Evolutionary conservation across 35 echinoderm and acorn worm species (phyloP).

Genomic region (Chiridota heheva): DNA sequence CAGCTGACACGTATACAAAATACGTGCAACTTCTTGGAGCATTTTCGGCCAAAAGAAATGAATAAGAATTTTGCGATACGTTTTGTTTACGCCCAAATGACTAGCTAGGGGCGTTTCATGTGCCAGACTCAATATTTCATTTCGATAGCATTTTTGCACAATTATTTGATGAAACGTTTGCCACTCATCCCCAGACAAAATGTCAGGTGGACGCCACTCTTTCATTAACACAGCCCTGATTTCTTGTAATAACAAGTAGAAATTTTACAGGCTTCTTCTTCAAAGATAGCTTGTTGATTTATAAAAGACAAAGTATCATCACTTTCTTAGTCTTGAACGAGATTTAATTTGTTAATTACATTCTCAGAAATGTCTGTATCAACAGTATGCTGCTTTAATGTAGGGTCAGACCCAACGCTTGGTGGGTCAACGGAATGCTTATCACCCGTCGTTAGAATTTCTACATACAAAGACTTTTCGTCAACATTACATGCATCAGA

Average conservation of each 20-base stretch:
- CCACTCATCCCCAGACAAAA: conserved; percentile 39
- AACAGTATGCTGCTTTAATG: too few species aligned
- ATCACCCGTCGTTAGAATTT: too few species aligned
- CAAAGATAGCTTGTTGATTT: neutral
- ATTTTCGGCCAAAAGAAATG: conserved; percentile 66
- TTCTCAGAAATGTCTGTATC: neutral
- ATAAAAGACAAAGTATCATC: conserved; percentile 30
- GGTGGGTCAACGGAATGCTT: too few species aligned
- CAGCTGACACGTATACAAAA: conserved; percentile 62
- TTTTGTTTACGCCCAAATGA: conserved; percentile 60
- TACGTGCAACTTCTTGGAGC: conserved; percentile 28
- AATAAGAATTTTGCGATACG: conserved; percentile 32
- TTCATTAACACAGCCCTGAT: conserved; percentile 48
- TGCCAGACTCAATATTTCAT: conserved; percentile 53
- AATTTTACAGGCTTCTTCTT: conserved; percentile 13
- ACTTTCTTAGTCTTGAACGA: conserved; percentile 17
- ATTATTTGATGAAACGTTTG: conserved; percentile 38
- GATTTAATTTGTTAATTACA: neutral
- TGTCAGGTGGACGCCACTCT: conserved; percentile 61
- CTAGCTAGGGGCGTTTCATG: conserved; percentile 59
- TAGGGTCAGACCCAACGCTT: too few species aligned
- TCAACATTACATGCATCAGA: too few species aligned
- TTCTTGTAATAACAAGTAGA: conserved; percentile 47
- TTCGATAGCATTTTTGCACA: conserved; percentile 27
- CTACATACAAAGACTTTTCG: too few species aligned